These are phyloP conservation scores for Cetonia aurata DNA, from an alignment of 2,888 invertebrate species.

Conservation along the genomic window DNA sequence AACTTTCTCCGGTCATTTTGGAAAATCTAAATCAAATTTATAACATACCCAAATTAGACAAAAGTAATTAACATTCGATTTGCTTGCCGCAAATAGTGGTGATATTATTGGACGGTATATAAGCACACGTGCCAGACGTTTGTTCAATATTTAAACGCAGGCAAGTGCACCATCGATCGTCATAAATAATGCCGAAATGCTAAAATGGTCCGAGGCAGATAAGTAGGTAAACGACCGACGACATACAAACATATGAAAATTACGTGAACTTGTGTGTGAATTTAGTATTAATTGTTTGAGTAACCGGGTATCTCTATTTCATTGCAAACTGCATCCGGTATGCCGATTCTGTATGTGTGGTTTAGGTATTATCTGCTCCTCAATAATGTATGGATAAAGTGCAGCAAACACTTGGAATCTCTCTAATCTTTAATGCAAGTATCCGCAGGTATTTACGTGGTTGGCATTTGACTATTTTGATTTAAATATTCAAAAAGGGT, in stretches of 20 bases:
- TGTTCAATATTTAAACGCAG: constrained; percentile 3
- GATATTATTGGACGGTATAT: neutral
- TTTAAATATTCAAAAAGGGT: no score
- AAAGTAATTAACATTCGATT: no score
- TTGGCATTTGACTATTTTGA: no score
- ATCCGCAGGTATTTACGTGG: neutral
- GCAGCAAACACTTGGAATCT: constrained; percentile 2
- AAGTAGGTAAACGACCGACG: neutral
- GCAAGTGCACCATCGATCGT: constrained; percentile 1
- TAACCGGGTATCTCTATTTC: neutral
- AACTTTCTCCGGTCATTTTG: no score
- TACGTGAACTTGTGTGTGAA: neutral
- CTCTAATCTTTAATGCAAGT: constrained; percentile 1
- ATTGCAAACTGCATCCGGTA: neutral
- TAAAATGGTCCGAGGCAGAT: neutral
- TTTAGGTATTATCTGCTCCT: neutral
- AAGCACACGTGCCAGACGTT: neutral
- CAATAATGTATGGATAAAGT: neutral
- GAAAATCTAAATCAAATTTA: no score
- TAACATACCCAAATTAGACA: no score
- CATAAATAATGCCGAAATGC: neutral
- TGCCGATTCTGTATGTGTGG: neutral
- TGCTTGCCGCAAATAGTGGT: neutral
- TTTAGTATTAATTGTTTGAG: neutral
- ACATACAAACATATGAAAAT: neutral